Conservation (phyloP, 2,888 invertebrate genomes). For the Embidobia sp. region DNA sequence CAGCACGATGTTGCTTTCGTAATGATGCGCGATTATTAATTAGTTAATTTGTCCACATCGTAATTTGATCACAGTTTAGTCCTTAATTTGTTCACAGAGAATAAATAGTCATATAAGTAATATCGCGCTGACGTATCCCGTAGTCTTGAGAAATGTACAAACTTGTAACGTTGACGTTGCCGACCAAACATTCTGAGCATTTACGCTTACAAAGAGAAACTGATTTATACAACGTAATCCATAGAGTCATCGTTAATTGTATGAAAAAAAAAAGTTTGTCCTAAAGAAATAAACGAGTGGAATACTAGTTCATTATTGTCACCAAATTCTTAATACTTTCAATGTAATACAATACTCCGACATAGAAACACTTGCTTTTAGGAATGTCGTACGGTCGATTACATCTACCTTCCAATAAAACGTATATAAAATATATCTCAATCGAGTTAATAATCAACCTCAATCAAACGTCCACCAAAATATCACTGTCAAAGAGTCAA, state of each 20-base stretch:
- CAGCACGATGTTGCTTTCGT: slow-evolving; percentile 58
- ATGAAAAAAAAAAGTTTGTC: slow-evolving; percentile 4
- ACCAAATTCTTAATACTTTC: slow-evolving; percentile 36
- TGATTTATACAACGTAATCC: slow-evolving; percentile 49
- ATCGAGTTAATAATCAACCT: slow-evolving; percentile 25
- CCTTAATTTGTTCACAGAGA: too few relatives aligned
- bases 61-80: too few relatives aligned
- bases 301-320: slow-evolving; percentile 46
- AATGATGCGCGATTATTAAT: slow-evolving; percentile 23
- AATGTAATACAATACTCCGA: slow-evolving; percentile 29
- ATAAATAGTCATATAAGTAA: slow-evolving; percentile 53
- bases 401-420: slow-evolving; percentile 21
- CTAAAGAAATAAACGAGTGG: slow-evolving; percentile 27
- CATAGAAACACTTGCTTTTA: slow-evolving; percentile 18
- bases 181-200: slow-evolving; percentile 61
- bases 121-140: slow-evolving; percentile 61
- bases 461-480: slow-evolving; percentile 20
- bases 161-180: slow-evolving; percentile 58
- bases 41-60: slow-evolving; percentile 12
- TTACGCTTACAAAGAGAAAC: slow-evolving; percentile 42
- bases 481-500: slow-evolving; percentile 51
- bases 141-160: slow-evolving; percentile 62
- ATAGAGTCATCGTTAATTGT: slow-evolving; percentile 27
- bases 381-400: slow-evolving; percentile 25
- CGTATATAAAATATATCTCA: slow-evolving; percentile 45